Percentiles rank a stretch among this genome's conserved stretches.
These are phyloP conservation scores for Labeo catla DNA, from an alignment of 2,113 vertebrate species.

Conservation along the genomic window DNA sequence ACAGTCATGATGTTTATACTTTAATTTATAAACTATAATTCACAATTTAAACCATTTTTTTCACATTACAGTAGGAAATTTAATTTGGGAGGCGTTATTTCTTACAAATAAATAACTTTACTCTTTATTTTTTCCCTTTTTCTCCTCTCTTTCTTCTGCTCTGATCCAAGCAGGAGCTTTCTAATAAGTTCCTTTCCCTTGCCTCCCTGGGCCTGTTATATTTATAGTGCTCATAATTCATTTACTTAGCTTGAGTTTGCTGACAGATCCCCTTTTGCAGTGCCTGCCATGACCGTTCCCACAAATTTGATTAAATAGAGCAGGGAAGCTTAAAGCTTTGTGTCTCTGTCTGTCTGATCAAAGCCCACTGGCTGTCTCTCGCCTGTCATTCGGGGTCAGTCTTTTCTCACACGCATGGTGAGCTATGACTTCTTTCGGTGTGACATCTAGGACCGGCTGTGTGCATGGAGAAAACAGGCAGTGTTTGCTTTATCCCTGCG, in stretches of 20 bases:
- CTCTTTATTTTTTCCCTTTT: conserved; percentile 25
- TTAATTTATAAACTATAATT: background rate
- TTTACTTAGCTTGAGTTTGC: conserved; percentile 54
- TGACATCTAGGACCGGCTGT: conserved; percentile 27
- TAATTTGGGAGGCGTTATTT: background rate
- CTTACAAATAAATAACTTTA: background rate
- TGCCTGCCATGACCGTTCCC: conserved; percentile 31
- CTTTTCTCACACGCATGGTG: conserved; percentile 19
- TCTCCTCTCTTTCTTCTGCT: conserved; percentile 25
- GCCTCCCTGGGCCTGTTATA: conserved; percentile 54
- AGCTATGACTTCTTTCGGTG: conserved; percentile 21
- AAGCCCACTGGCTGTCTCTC: conserved; percentile 47
- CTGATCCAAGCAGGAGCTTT: conserved; percentile 53
- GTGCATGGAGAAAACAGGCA: conserved; percentile 6
- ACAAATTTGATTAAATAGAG: conserved; percentile 52
- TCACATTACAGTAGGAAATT: background rate
- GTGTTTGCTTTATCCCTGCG: conserved; percentile 36
- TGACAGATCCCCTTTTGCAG: conserved; percentile 60
- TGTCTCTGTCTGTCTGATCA: conserved; percentile 53
- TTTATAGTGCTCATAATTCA: conserved; percentile 61
- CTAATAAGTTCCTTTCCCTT: conserved; percentile 49
- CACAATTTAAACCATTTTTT: background rate
- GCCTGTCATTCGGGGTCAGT: conserved; percentile 46
- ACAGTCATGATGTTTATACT: background rate
- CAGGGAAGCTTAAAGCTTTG: conserved; percentile 42